Base-by-base conservation (phyloP, 1,140 invertebrate species). In the Drosophila paulistorum region DNA sequence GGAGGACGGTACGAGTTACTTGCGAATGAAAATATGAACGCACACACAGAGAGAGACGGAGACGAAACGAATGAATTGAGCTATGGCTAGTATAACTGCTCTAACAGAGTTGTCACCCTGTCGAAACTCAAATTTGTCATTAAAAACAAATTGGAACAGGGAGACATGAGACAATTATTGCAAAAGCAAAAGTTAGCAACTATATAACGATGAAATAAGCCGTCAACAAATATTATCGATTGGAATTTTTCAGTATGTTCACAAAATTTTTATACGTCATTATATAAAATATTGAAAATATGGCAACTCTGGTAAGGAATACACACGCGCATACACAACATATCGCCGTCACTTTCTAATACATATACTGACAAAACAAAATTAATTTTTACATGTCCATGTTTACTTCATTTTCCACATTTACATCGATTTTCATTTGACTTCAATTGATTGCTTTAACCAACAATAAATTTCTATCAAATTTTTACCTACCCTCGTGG, bases 1-100 rank as follows among this genome's bases (percentile, higher is more conserved):
- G 54, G 48, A 41, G 76, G 79, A 87, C 83, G 84, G 77, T 63
- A 79, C 65, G 70, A 71, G 72, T 79, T 77, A 74, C 76, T 71
- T 68, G 65, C 64, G 73, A 67, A 74, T 77, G 75, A 68, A 80
- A 72, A 30, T 51, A 51, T 48, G 37, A 78, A 75, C 64, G n/a
- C 71, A 75, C 59, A 76, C 65, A 74, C 71, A 74, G 41, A 76
- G 58, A 74, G 33, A 59, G 55, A 61, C 66, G 41, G 14, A 74
- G 71, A 68, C 55, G 71, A 61, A 61, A 65, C 23, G 35, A 35
- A 59, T 37, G 57, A 59, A 59, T 9, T 9, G 45, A 23, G 45
- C 45, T 48, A 7, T 48, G 14, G 45, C 45, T 51, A 23, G 45
- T 51, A 51, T 51, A 51, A 51, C 45, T 51, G 17, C 45, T 51